Evolutionary conservation across 2,888 invertebrate species (phyloP), one percentile per base, ranked within the genome.

Genomic region (Drosophila neonasuta): DNA sequence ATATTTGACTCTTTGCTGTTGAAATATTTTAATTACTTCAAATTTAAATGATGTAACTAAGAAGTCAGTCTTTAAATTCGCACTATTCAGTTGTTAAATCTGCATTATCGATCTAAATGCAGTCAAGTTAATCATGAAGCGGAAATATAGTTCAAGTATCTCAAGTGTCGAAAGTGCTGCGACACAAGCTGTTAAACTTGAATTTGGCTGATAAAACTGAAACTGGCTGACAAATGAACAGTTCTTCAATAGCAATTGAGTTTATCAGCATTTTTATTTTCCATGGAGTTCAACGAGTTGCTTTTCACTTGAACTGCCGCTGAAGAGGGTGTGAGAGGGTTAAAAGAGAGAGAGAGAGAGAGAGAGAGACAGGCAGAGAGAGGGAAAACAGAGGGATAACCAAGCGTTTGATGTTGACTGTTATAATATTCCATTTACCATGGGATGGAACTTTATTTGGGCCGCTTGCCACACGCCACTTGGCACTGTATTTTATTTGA

Each of bases 381-480:
- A n/a, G 36, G n/a, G n/a, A n/a, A 24, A 24, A 24, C 24, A 24
- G 36, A 2, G 3, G 32, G 42, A 32, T 42, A 10, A 10, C 17
- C 7, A 11, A 5, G 13, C 29, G 11, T 15, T 55, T 55, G 10
- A 10, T 13, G 11, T 17, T 45, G 32, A 46, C 65, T 68, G 66
- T 61, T 71, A 71, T 51, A 80, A 62, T 64, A 58, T 59, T 52
- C 64, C 74, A 68, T 82, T 85, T 83, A 59, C 48, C 42, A 62
- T 45, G 44, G 48, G 15, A 29, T 32, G 44, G 30, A 54, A 57
- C 54, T 74, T 64, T 60, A 56, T 61, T 64, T 71, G 59, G 51
- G 46, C 13, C 32, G 39, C 41, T 39, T 17, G 15, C 49, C 36
- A 41, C 29, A 56, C 50, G 66, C 17, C 57, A 50, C 49, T 49